Conservation (phyloP, 2,113 vertebrate genomes). For the Vulpes ferrilata region DNA sequence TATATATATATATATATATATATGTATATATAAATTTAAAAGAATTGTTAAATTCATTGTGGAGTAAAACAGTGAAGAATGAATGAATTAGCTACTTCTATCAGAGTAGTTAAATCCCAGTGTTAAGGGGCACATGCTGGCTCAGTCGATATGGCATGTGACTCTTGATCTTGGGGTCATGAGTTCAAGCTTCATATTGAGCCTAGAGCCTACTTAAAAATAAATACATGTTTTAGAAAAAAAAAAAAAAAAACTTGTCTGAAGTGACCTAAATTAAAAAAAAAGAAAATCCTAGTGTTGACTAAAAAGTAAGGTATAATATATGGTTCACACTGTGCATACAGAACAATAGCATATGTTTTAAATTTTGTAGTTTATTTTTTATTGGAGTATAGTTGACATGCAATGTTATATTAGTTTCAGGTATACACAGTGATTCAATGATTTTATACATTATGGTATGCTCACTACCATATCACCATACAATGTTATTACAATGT, state of each 20-base stretch:
- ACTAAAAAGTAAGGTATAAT: background rate
- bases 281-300: background rate
- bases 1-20: background rate
- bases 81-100: background rate
- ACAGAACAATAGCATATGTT: background rate
- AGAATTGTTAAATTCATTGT: background rate
- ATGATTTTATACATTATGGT: background rate
- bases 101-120: constrained; percentile 29
- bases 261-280: background rate
- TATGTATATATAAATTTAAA: background rate
- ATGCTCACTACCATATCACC: background rate
- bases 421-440: background rate
- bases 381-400: background rate
- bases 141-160: background rate
- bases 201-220: background rate
- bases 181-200: background rate
- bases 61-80: background rate
- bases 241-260: background rate
- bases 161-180: background rate
- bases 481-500: background rate
- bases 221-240: background rate
- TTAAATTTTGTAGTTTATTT: background rate
- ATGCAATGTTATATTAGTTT: background rate
- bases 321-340: background rate
- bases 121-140: background rate